Evolutionary conservation across 2,888 invertebrate species (phyloP).

Genomic region (Drosophila vallismaia): DNA sequence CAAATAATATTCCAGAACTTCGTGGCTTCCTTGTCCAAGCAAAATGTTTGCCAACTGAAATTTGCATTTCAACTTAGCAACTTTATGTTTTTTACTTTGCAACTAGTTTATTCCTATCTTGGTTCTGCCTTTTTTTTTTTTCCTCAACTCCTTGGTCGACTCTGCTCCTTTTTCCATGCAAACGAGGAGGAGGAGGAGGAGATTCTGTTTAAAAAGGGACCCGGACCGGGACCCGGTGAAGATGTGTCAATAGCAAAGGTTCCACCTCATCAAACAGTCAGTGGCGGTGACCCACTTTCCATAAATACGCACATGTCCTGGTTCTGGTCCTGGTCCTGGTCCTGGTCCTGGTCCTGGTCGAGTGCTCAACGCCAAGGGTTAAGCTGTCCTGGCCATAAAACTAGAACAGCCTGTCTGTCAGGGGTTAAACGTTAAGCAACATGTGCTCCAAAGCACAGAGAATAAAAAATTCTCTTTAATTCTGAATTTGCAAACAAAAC

Average conservation of each 20-base stretch:
- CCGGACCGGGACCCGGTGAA: neutral
- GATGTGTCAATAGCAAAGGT: conserved; percentile 44
- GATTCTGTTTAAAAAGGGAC: conserved; percentile 13
- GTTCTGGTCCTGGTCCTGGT: conserved; percentile 35
- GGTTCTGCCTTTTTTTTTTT: neutral
- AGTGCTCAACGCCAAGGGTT: too few species aligned
- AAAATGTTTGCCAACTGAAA: neutral
- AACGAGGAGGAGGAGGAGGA: neutral
- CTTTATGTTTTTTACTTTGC: neutral
- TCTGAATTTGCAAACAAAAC: too few species aligned
- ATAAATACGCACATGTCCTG: conserved; percentile 20
- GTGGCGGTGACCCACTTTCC: conserved; percentile 46
- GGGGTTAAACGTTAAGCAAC: conserved; percentile 18
- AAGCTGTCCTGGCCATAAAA: conserved; percentile 4
- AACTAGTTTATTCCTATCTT: neutral
- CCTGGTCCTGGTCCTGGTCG: conserved; percentile 34
- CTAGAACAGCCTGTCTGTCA: conserved; percentile 4
- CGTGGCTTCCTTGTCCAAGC: too few species aligned
- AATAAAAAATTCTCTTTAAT: too few species aligned
- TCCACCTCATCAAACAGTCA: conserved; percentile 43
- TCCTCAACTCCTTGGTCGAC: neutral
- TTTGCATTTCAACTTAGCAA: neutral
- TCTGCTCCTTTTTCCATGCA: conserved; percentile 21
- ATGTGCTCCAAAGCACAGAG: neutral
- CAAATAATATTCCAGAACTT: too few species aligned